These are phyloP conservation scores for Lucifuga dentata DNA, from an alignment of 2,113 vertebrate genomes.

Conservation along the genomic window DNA sequence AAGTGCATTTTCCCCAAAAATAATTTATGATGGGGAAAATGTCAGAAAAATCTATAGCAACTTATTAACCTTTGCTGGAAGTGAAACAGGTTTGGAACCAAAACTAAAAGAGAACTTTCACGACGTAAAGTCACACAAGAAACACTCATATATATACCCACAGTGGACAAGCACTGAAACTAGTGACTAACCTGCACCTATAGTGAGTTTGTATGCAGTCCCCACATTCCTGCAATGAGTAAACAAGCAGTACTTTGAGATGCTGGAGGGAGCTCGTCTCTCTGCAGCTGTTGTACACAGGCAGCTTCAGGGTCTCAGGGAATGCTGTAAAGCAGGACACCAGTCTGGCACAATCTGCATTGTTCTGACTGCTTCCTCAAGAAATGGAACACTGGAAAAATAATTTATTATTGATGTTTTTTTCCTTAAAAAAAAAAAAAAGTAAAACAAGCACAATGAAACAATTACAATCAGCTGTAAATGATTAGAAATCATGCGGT, in stretches of 20 bases:
- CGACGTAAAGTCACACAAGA: background rate
- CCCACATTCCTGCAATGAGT: constrained; percentile 50
- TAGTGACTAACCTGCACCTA: background rate
- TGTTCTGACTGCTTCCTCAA: too few species aligned
- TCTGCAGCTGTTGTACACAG: constrained; percentile 64
- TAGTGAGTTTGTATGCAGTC: constrained; percentile 22
- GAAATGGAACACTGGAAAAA: too few species aligned
- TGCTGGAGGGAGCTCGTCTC: constrained; percentile 18
- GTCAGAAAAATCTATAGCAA: too few species aligned
- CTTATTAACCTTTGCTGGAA: too few species aligned
- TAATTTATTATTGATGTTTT: too few species aligned
- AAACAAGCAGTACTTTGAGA: constrained; percentile 51
- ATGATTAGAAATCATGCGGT: background rate
- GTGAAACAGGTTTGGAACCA: too few species aligned
- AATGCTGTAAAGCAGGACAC: constrained; percentile 57
- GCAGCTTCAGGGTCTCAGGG: constrained; percentile 33
- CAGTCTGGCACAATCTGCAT: constrained; percentile 23
- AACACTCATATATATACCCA: background rate
- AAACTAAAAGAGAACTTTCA: background rate
- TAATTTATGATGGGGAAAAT: too few species aligned
- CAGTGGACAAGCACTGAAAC: background rate
- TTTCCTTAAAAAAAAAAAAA: too few species aligned
- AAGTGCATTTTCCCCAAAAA: too few species aligned
- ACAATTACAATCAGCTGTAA: background rate
- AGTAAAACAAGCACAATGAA: too few species aligned